Percentiles rank a stretch among this genome's conserved stretches.
These are phyloP conservation scores for Sakesphorus luctuosus DNA, from an alignment of 2,113 vertebrate species.

Conservation along the genomic window DNA sequence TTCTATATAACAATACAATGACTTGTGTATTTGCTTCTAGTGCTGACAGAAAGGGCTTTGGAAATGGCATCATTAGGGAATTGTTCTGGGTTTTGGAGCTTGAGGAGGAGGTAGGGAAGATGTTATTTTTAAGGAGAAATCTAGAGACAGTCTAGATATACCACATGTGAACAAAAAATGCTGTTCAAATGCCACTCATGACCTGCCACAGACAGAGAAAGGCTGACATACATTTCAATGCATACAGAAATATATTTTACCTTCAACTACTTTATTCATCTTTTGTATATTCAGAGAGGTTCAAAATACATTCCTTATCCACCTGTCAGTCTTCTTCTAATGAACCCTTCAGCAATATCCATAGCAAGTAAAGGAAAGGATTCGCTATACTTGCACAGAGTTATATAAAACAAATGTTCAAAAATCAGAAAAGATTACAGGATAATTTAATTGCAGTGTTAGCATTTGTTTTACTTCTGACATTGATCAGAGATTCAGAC, in stretches of 20 bases:
- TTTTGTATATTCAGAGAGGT: neutral
- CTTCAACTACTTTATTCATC: neutral
- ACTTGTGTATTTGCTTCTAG: neutral
- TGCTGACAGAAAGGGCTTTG: neutral
- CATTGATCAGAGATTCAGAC: neutral
- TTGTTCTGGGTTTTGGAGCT: neutral
- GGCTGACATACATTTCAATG: neutral
- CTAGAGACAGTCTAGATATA: conserved; percentile 2
- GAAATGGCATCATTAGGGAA: neutral
- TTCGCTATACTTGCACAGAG: neutral
- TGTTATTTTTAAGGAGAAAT: conserved; percentile 23
- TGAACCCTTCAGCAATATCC: neutral
- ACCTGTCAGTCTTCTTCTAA: neutral
- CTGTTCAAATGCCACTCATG: conserved; percentile 37
- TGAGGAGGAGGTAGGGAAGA: neutral
- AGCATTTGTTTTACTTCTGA: neutral
- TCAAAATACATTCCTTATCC: neutral
- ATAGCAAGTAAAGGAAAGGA: neutral
- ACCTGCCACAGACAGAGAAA: conserved; percentile 1
- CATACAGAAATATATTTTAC: neutral
- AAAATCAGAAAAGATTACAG: neutral
- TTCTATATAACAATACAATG: neutral
- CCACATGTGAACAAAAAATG: conserved; percentile 8
- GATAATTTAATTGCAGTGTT: neutral
- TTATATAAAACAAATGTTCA: neutral